phyloP scores from a whole-genome alignment of 2,797 vertebrate species.

The Arctocebus calabarensis region DNA sequence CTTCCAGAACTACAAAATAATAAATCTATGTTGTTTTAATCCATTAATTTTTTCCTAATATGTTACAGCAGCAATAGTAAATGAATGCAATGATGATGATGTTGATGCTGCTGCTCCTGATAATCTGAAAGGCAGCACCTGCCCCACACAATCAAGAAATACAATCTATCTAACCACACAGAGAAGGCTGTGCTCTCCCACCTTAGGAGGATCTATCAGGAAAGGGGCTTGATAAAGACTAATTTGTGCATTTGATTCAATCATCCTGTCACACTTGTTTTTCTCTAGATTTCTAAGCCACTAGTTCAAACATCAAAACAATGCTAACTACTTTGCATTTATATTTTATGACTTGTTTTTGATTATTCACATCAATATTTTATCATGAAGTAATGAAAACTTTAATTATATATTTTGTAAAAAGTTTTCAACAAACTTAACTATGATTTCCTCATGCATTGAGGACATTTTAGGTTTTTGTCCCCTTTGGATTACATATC shows the following conservation, averaged over 20 bases:
- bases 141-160: neutral
- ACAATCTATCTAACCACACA: neutral
- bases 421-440: constrained; percentile 45
- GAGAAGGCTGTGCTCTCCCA: neutral
- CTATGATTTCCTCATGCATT: constrained; percentile 26
- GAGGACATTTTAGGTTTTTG: neutral
- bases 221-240: neutral
- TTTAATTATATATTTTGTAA: constrained; percentile 71
- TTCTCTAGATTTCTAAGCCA: constrained; percentile 49
- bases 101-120: neutral
- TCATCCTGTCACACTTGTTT: neutral
- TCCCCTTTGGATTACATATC: neutral
- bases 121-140: neutral
- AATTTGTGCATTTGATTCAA: neutral
- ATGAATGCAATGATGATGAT: neutral
- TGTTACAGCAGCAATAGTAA: neutral
- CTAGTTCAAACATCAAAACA: constrained; percentile 69
- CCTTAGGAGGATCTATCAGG: neutral
- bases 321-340: constrained; percentile 62
- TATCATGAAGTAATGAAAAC: constrained; percentile 41
- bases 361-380: constrained; percentile 72
- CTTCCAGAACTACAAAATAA: neutral
- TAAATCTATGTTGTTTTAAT: neutral
- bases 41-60: neutral
- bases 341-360: constrained; percentile 74